These are phyloP conservation scores for Amniataba percoides DNA, from an alignment of 2,797 vertebrate genomes.

Conservation along the genomic window DNA sequence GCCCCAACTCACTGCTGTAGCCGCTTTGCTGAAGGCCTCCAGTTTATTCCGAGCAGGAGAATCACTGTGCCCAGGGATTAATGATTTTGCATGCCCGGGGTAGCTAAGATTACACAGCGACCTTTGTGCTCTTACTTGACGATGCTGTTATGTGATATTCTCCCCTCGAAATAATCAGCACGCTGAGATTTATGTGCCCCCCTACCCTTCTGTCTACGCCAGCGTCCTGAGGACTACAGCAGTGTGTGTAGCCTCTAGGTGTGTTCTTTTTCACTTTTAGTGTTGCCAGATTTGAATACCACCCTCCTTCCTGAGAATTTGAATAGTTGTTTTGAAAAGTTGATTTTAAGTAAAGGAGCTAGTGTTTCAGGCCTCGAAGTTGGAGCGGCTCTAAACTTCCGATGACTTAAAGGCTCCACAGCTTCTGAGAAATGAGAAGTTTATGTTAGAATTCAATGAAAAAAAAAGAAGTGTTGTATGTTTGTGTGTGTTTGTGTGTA, in stretches of 20 bases:
- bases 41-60: slow-evolving; percentile 75
- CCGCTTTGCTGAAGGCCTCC: slow-evolving; percentile 69
- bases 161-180: slow-evolving; percentile 80
- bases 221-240: slow-evolving; percentile 56
- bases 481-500: slow-evolving; percentile 35
- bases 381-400: slow-evolving; percentile 19
- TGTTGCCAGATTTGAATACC: slow-evolving; percentile 46
- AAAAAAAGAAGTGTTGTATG: slow-evolving; percentile 26
- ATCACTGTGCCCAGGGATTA: slow-evolving; percentile 87
- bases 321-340: slow-evolving; percentile 49
- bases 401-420: slow-evolving; percentile 46
- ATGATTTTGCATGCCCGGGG: slow-evolving; percentile 91
- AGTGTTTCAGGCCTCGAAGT: slow-evolving; percentile 47
- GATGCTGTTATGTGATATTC: slow-evolving; percentile 85
- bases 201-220: slow-evolving; percentile 55
- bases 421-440: slow-evolving; percentile 63
- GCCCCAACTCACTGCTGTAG: slow-evolving; percentile 42
- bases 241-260: slow-evolving; percentile 47
- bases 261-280: slow-evolving; percentile 40
- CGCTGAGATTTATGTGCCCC: slow-evolving; percentile 73
- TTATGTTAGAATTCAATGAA: slow-evolving; percentile 52
- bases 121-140: slow-evolving; percentile 93
- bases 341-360: slow-evolving; percentile 50
- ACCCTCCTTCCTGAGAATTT: slow-evolving; percentile 42
- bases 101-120: slow-evolving; percentile 90